Evolutionary conservation across 2,888 invertebrate genomes (phyloP), one percentile per base, ranked within the genome.

Genomic region (Blera fallax): DNA sequence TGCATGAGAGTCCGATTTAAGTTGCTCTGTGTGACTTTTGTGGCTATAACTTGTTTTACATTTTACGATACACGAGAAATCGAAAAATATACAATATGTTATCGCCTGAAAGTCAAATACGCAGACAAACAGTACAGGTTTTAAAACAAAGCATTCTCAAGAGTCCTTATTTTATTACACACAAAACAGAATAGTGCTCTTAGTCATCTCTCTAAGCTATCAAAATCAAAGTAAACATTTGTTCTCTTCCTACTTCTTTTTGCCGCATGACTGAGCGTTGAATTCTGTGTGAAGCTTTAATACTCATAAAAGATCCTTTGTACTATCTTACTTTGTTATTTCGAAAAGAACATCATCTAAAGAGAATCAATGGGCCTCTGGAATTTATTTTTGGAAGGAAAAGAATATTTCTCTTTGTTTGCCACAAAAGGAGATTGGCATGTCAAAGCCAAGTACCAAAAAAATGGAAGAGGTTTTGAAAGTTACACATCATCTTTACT

Each of bases 31-130:
- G 8, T 76, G 70, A 70, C 72, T 72, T 32, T 72, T 81, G 76
- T 67, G 60, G 65, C 58, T 52, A 81, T 81, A 81, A 85, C 81
- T 81, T 85, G 40, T 85, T 85, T 37, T 85, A 85, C 72, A 85
- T 85, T 85, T 85, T 85, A 81, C 85, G 85, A 85, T 81, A 52
- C 16, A 81, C 85, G 85, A 85, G 85, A 85, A 50, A 58, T 85
- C 85, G 85, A 70, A 85, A 85, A 85, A 85, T 85, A 43, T 85
- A 77, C 50, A 77, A 85, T 81, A 77, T 48, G 81, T 85, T 85
- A 67, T 72, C 24, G 29, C 65, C 70, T 85, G 81, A 85, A 65
- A 74, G 74, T 84, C 62, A 72, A 45, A 21, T 58, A 32, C 37
- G 50, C 34, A 43, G 54, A 34, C 34, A 50, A 69, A 48, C 40